Evolutionary conservation across 2,113 vertebrate genomes (phyloP).

Genomic region (Tachysurus vachellii): DNA sequence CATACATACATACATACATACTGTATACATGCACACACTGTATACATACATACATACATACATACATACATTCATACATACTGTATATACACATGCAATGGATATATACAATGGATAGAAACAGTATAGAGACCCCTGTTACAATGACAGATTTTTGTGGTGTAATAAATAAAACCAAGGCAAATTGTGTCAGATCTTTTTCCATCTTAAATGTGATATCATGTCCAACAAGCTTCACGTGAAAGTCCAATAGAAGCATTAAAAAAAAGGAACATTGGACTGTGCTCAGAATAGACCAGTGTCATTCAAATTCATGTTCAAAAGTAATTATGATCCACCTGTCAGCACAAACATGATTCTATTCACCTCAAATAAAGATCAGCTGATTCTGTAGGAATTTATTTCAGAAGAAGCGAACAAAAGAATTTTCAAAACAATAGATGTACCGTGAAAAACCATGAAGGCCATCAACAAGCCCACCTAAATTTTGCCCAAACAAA

Average conservation of each 20-base stretch:
- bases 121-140: background rate
- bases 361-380: background rate
- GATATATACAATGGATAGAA: background rate
- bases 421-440: background rate
- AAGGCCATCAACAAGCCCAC: background rate
- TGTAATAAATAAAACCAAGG: background rate
- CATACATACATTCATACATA: background rate
- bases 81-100: background rate
- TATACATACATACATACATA: background rate
- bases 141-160: background rate
- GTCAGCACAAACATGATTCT: background rate
- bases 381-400: background rate
- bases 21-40: background rate
- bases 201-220: background rate
- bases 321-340: background rate
- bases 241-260: background rate
- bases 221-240: background rate
- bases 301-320: background rate
- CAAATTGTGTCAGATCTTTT: background rate
- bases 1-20: too few species aligned
- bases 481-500: background rate
- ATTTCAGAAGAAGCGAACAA: background rate
- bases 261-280: background rate
- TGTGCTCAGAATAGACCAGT: background rate
- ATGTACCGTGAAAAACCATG: background rate